phyloP scores from a whole-genome alignment of 1,140 invertebrate species.

The Trichomalopsis sarcophagae region DNA sequence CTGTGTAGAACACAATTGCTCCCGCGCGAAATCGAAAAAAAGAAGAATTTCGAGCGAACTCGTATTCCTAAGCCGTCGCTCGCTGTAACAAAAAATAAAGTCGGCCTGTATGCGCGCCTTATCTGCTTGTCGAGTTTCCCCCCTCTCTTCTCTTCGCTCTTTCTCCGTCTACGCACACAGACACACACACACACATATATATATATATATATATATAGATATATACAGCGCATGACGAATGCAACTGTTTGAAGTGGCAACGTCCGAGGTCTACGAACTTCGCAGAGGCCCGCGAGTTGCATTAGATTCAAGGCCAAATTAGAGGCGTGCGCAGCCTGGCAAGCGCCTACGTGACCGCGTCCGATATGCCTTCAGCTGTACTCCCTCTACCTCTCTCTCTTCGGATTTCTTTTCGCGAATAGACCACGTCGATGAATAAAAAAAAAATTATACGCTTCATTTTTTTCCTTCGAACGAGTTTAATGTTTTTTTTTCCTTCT shows the following conservation, averaged over 20 bases:
- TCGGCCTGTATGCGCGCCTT: constrained; percentile 16
- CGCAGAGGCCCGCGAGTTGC: constrained; percentile 57
- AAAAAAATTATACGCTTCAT: neutral
- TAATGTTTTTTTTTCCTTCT: neutral
- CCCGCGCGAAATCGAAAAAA: neutral
- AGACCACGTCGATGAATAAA: neutral
- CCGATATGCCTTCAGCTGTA: neutral
- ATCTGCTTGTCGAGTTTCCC: neutral
- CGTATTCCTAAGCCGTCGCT: constrained; percentile 18
- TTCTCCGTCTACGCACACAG: no score
- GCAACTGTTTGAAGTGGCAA: constrained; percentile 58
- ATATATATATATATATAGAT: no score
- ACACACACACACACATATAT: no score
- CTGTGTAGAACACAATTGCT: neutral
- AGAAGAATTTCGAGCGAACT: neutral
- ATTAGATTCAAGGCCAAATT: constrained; percentile 73
- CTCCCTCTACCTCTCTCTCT: neutral
- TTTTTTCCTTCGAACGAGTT: neutral
- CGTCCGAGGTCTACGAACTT: constrained; percentile 65
- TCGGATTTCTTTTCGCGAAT: neutral
- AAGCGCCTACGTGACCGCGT: constrained; percentile 47
- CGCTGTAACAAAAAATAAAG: constrained; percentile 22
- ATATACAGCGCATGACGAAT: constrained; percentile 36
- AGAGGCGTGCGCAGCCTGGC: constrained; percentile 57
- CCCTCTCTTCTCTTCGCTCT: neutral